Evolutionary conservation across 2,888 invertebrate species (phyloP).

Genomic region (Oxycera nigricornis): DNA sequence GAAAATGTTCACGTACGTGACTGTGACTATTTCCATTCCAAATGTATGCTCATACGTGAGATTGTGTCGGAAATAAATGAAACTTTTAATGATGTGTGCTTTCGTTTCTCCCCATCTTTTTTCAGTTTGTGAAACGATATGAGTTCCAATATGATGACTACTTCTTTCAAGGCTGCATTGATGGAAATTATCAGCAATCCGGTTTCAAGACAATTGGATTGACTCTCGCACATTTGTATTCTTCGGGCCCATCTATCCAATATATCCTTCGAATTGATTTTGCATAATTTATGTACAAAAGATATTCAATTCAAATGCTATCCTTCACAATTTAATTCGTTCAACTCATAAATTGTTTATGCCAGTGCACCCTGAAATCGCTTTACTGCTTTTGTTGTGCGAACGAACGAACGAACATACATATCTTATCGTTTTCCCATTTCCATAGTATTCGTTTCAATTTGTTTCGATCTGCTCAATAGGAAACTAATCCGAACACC

Average conservation of each 20-base stretch:
- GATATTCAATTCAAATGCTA: conserved; percentile 12
- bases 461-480: conserved; percentile 20
- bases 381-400: background rate
- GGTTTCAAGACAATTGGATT: background rate
- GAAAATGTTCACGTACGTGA: conserved; percentile 33
- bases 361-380: conserved; percentile 13
- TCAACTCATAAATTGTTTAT: conserved; percentile 30
- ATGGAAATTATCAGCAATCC: too few species aligned
- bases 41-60: conserved; percentile 19
- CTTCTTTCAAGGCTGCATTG: too few species aligned
- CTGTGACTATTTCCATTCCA: conserved; percentile 4
- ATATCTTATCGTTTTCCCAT: background rate
- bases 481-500: conserved; percentile 25
- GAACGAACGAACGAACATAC: background rate
- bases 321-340: conserved; percentile 31
- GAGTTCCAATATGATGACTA: too few species aligned
- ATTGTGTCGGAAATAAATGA: conserved; percentile 19
- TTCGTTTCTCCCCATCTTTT: background rate
- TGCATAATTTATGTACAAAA: conserved; percentile 34
- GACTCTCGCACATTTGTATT: background rate
- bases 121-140: too few species aligned
- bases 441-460: conserved; percentile 15
- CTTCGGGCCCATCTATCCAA: background rate
- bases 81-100: conserved; percentile 18
- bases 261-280: conserved; percentile 28